Conservation (phyloP, 2,888 invertebrate genomes). For the Liodrosophila aerea region DNA sequence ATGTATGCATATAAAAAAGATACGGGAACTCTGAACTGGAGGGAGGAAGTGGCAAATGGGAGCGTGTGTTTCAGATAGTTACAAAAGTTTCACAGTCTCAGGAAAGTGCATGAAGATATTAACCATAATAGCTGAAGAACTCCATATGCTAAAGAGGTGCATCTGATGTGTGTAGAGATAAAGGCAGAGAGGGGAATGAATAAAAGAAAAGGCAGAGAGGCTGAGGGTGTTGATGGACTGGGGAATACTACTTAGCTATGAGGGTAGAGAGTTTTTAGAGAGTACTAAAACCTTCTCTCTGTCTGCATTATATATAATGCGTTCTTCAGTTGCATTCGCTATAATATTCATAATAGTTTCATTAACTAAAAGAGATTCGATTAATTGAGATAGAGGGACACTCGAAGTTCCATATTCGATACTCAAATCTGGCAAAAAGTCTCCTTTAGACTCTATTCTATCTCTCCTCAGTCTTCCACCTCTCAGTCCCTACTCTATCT, state of each 20-base stretch:
- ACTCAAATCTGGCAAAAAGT: too few species aligned
- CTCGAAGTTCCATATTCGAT: too few species aligned
- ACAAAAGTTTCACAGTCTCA: conserved; percentile 23
- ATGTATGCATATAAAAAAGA: conserved; percentile 44
- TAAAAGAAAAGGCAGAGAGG: background rate
- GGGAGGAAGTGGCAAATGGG: background rate
- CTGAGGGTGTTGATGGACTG: conserved; percentile 1
- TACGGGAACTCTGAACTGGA: conserved; percentile 22
- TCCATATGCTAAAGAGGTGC: conserved; percentile 20
- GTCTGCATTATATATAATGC: too few species aligned
- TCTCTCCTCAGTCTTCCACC: too few species aligned
- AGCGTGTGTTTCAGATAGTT: conserved; percentile 27
- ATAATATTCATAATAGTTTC: too few species aligned
- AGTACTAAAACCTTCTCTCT: too few species aligned
- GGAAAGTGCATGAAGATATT: conserved; percentile 49
- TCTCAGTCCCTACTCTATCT: too few species aligned
- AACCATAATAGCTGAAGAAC: conserved; percentile 15
- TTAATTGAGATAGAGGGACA: too few species aligned
- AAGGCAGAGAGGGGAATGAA: background rate
- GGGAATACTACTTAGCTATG: conserved; percentile 1
- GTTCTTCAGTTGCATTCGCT: too few species aligned
- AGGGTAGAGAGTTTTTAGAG: background rate
- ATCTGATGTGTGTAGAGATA: conserved; percentile 16
- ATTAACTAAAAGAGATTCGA: too few species aligned
- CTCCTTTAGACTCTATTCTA: too few species aligned